These are phyloP conservation scores for Dinoponera quadriceps DNA, from an alignment of 1,140 invertebrate genomes.

Conservation along the genomic window DNA sequence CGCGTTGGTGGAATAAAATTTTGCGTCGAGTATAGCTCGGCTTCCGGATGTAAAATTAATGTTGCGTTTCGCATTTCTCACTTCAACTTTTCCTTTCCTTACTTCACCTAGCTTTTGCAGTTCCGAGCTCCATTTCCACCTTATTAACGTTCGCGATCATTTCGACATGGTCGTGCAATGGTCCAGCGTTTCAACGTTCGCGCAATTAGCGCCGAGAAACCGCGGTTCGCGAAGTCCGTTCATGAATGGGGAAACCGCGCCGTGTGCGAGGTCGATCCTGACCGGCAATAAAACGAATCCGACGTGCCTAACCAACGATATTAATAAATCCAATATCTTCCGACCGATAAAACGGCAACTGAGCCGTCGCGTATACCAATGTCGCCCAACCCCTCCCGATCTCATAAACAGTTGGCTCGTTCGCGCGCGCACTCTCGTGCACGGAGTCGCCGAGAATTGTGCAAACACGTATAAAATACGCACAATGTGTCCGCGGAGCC, in stretches of 20 bases:
- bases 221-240: constrained; percentile 39
- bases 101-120: no score
- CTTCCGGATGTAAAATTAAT: no score
- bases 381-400: constrained; percentile 33
- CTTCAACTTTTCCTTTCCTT: no score
- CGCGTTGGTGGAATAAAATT: no score
- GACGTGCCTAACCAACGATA: constrained; percentile 78
- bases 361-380: constrained; percentile 65
- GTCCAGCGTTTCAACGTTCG: background rate
- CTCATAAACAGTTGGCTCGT: constrained; percentile 68
- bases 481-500: constrained; percentile 83
- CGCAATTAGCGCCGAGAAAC: background rate
- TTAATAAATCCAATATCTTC: constrained; percentile 84
- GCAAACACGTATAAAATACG: constrained; percentile 85
- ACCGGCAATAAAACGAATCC: constrained; percentile 79
- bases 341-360: constrained; percentile 80
- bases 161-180: background rate
- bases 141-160: no score
- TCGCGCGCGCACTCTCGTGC: constrained; percentile 20
- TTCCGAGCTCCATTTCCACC: no score
- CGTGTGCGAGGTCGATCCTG: constrained; percentile 19
- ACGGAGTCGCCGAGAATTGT: constrained; percentile 79
- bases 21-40: no score
- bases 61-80: no score
- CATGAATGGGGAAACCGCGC: constrained; percentile 10